These are phyloP conservation scores for Meiosimyza platycephala DNA, from an alignment of 2,888 invertebrate species.

Conservation along the genomic window DNA sequence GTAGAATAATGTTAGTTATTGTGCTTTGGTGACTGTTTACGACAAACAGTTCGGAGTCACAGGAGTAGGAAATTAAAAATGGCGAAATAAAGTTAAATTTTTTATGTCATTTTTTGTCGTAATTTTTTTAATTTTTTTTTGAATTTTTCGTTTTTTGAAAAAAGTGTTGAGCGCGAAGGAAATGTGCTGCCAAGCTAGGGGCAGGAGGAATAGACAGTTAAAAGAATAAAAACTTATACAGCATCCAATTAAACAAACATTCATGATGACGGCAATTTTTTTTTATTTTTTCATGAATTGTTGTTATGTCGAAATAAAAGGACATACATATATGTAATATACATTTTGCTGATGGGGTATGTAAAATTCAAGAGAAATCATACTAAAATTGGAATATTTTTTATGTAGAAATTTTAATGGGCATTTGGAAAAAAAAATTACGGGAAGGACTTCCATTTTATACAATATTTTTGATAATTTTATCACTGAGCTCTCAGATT, in stretches of 20 bases:
- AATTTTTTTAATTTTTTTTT: conserved; percentile 1
- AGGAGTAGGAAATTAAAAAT: conserved; percentile 66
- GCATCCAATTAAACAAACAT: conserved; percentile 33
- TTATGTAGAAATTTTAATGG: too few species aligned
- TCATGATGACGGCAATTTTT: conserved; percentile 27
- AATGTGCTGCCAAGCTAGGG: neutral
- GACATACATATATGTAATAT: neutral
- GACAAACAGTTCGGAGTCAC: conserved; percentile 55
- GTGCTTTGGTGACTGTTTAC: conserved; percentile 65
- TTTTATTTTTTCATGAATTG: neutral
- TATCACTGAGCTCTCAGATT: too few species aligned
- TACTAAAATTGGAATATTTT: too few species aligned
- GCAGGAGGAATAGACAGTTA: conserved; percentile 1
- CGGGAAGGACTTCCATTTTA: too few species aligned
- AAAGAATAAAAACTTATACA: conserved; percentile 33
- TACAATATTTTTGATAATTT: too few species aligned
- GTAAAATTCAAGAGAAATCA: neutral
- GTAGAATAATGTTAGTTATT: conserved; percentile 56
- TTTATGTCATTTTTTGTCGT: conserved; percentile 35
- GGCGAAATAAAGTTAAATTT: conserved; percentile 63
- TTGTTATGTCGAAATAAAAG: too few species aligned
- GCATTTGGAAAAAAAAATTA: too few species aligned
- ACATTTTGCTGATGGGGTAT: conserved; percentile 3
- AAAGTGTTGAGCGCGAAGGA: neutral
- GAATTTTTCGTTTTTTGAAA: neutral